Conservation (phyloP, 2,888 invertebrate genomes). For the Oxyteleia sp. region DNA sequence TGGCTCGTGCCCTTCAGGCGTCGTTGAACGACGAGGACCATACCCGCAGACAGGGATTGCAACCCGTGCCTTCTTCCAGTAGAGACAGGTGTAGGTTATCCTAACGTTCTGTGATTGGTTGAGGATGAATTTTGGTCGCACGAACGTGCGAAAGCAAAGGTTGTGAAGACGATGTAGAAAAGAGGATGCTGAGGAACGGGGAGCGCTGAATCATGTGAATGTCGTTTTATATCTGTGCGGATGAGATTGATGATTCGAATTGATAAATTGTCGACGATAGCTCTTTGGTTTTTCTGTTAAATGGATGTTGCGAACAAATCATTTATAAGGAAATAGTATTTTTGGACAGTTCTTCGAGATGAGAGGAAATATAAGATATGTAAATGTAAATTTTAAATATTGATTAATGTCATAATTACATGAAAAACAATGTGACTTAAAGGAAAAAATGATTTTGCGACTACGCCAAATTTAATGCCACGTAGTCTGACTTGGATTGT, state of each 20-base stretch:
- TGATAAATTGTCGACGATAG: background rate
- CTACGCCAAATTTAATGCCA: no score
- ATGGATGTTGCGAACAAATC: background rate
- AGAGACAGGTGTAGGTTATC: slow-evolving; percentile 88
- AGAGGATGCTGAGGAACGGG: no score
- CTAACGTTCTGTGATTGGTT: slow-evolving; percentile 77
- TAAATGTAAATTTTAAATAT: no score
- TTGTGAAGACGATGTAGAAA: background rate
- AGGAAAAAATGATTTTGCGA: no score
- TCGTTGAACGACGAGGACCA: slow-evolving; percentile 90
- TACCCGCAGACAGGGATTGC: slow-evolving; percentile 81
- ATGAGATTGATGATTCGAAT: background rate
- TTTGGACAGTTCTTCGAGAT: no score
- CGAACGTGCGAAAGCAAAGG: background rate
- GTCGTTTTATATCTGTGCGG: background rate
- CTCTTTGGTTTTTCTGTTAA: background rate
- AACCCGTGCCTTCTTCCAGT: slow-evolving; percentile 81
- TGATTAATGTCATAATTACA: no score
- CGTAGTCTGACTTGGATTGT: no score
- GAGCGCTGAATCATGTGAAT: no score
- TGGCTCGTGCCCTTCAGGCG: slow-evolving; percentile 94
- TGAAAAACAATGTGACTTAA: no score
- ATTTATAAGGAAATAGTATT: background rate
- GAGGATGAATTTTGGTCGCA: background rate
- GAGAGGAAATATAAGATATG: no score